Conservation (phyloP, 2,113 vertebrate species). For the Malaclemys terrapin region DNA sequence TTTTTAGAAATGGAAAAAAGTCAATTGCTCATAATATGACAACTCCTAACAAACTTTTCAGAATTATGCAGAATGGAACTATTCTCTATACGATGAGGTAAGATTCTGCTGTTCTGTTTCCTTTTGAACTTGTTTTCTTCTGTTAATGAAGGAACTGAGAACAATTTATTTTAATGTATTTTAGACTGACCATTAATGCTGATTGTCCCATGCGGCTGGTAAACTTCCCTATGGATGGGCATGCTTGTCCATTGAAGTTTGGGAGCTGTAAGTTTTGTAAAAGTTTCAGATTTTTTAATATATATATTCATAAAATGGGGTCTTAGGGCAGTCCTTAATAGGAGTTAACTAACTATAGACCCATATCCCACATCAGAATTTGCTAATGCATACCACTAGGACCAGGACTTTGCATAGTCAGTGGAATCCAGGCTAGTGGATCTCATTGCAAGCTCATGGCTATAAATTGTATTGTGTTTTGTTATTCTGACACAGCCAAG, state of each 20-base stretch:
- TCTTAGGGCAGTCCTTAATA: not conserved
- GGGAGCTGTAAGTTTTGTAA: conserved; percentile 93
- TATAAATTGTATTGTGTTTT: not conserved
- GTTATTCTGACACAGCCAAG: not conserved
- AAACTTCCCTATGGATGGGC: conserved; percentile 98
- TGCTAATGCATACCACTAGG: not conserved
- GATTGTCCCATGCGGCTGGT: conserved; percentile 97
- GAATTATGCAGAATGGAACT: conserved; percentile 98
- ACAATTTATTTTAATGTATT: conserved; percentile 35
- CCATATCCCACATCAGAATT: not conserved
- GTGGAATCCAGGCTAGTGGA: not conserved
- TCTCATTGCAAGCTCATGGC: not conserved
- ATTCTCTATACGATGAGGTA: conserved; percentile 99
- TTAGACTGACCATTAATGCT: conserved; percentile 95
- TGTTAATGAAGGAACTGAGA: not conserved
- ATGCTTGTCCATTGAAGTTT: conserved; percentile 97
- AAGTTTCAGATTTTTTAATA: conserved; percentile 6
- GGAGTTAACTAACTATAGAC: not conserved
- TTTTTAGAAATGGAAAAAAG: conserved; percentile 98
- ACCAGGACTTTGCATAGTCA: not conserved
- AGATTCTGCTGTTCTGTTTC: conserved; percentile 21
- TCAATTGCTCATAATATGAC: conserved; percentile 99
- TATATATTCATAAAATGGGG: not conserved
- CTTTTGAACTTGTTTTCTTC: not conserved
- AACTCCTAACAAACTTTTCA: conserved; percentile 96